phyloP scores from a whole-genome alignment of 2,113 vertebrate species.

The Urocolius indicus region DNA sequence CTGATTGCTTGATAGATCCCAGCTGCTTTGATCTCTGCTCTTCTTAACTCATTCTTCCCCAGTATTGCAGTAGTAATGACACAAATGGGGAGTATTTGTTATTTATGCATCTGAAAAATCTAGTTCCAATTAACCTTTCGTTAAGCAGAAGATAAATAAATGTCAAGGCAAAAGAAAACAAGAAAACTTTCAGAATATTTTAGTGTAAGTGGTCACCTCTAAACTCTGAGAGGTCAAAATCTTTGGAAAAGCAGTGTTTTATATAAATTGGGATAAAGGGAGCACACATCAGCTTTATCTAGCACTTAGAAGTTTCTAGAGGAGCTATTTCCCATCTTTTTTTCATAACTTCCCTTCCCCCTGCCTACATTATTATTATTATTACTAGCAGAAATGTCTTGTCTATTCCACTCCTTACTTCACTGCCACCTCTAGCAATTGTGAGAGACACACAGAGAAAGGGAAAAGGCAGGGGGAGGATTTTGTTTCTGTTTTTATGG shows the following conservation, averaged over 20 bases:
- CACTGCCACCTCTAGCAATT: not conserved
- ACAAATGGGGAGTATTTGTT: not conserved
- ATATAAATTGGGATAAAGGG: not conserved
- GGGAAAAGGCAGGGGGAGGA: not conserved
- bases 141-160: not conserved
- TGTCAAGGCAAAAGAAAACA: not conserved
- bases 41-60: conserved; percentile 44
- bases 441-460: not conserved
- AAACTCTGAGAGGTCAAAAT: not conserved
- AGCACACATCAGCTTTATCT: not conserved
- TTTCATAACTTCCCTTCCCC: not conserved
- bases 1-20: conserved; percentile 45
- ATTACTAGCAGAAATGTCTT: not conserved
- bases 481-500: not conserved
- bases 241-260: not conserved
- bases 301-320: conserved; percentile 17
- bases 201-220: not conserved
- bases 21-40: conserved; percentile 40
- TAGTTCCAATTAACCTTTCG: not conserved
- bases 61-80: not conserved
- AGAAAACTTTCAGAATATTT: not conserved
- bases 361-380: not conserved
- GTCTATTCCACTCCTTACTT: not conserved
- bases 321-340: not conserved
- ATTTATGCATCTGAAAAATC: not conserved